Evolutionary conservation across 2,797 vertebrate species (phyloP).

Genomic region (Danio albolineatus): DNA sequence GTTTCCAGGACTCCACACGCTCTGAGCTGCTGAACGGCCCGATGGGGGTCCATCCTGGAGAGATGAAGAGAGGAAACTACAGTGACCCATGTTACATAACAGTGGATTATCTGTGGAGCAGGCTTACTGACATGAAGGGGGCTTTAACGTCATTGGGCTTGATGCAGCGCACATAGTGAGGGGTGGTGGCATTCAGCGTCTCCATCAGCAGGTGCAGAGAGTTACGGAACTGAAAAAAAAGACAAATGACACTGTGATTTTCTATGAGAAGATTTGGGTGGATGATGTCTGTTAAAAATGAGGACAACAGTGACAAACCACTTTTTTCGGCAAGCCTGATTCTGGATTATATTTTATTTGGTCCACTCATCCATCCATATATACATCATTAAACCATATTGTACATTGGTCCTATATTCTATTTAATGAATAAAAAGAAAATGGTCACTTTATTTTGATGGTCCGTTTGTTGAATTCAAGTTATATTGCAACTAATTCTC

Average conservation of each 20-base stretch:
- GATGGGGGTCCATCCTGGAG: constrained; percentile 88
- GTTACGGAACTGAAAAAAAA: constrained; percentile 87
- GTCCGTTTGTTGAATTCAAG: too few relatives aligned
- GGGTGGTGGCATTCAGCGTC: constrained; percentile 93
- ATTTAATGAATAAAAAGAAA: too few relatives aligned
- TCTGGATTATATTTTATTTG: too few relatives aligned
- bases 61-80: neutral
- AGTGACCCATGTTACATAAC: neutral
- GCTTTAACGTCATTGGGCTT: constrained; percentile 95
- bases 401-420: too few relatives aligned
- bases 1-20: constrained; percentile 97
- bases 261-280: neutral
- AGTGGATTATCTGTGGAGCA: neutral
- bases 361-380: too few relatives aligned
- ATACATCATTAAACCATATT: too few relatives aligned
- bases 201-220: constrained; percentile 96
- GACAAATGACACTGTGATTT: neutral
- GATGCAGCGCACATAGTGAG: constrained; percentile 97
- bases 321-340: neutral
- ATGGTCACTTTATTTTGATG: too few relatives aligned
- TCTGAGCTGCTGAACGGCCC: constrained; percentile 93
- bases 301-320: neutral
- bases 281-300: neutral
- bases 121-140: constrained; percentile 87
- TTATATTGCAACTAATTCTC: too few relatives aligned